These are phyloP conservation scores for Plagodis dolabraria DNA, from an alignment of 2,888 invertebrate species.

Conservation along the genomic window DNA sequence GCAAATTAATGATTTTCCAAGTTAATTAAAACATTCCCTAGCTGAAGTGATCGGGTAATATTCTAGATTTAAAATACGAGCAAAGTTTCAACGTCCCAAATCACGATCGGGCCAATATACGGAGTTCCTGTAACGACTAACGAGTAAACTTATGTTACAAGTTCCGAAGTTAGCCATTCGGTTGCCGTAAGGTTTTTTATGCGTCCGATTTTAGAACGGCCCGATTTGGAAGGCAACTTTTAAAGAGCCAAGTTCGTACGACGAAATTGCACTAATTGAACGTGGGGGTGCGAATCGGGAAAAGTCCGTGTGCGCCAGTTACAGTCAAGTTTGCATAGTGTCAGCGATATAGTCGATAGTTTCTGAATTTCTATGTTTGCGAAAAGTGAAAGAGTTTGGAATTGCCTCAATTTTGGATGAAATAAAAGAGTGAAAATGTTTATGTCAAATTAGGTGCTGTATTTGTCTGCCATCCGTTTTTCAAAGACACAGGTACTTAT, in stretches of 20 bases:
- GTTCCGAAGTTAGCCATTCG: slow-evolving; percentile 39
- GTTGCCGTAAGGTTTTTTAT: slow-evolving; percentile 43
- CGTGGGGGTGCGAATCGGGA: slow-evolving; percentile 14
- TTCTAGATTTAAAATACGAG: slow-evolving; percentile 44
- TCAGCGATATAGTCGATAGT: slow-evolving; percentile 12
- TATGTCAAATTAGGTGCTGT: not conserved
- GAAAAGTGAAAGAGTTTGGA: slow-evolving; percentile 7
- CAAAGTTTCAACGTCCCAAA: slow-evolving; percentile 45
- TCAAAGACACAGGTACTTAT: no score
- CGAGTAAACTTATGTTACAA: slow-evolving; percentile 49
- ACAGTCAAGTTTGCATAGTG: slow-evolving; percentile 17
- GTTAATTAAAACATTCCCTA: slow-evolving; percentile 69
- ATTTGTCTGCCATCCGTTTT: no score
- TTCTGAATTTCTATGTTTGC: slow-evolving; percentile 2
- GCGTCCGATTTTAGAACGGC: slow-evolving; percentile 38
- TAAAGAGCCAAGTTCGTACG: slow-evolving; percentile 36
- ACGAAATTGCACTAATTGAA: slow-evolving; percentile 38
- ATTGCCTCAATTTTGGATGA: slow-evolving; percentile 15
- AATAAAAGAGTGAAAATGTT: slow-evolving; percentile 3
- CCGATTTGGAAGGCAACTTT: slow-evolving; percentile 35
- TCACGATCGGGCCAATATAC: slow-evolving; percentile 46
- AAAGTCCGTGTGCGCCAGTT: slow-evolving; percentile 11
- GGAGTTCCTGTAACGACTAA: slow-evolving; percentile 38
- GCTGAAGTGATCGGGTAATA: slow-evolving; percentile 45
- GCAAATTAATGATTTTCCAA: slow-evolving; percentile 67